Base-by-base conservation (phyloP, 2,113 vertebrate genomes). In the Silurus asotus region DNA sequence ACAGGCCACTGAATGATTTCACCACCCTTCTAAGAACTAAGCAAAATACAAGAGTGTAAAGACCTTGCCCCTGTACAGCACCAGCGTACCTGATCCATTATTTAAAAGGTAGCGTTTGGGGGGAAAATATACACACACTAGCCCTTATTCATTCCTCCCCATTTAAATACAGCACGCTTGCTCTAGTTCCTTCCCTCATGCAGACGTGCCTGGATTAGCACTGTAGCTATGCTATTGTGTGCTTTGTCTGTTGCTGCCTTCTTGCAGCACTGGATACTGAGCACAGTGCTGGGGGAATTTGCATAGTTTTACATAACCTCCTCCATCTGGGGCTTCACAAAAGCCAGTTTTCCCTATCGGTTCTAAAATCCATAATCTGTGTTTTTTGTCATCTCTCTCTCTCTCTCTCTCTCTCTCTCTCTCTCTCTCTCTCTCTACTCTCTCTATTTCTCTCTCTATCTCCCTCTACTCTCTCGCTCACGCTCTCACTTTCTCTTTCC, bases 221-320 rank as follows among this genome's bases (percentile, higher is more conserved):
- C 82, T 84, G 82, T 83, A 67, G 87, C 82, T 86, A 79, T 83
- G 64, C 76, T 67, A 89, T 91, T 91, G 85, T 91, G 87, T 81
- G 89, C 88, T 87, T 84, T 89, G 90, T 91, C 92, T 90, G 89
- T 86, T 88, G 90, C 88, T 84, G 90, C 89, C 90, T 92, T 90
- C 92, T 86, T 74, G 90, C 91, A 89, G 92, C 92, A 90, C 91
- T 93, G 92, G 90, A 92, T 92, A 94, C 92, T 89, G 90, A 93
- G 86, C 90, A 94, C 91, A 90, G 90, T 92, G 86, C 90, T 81
- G 86, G 78, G 45, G 61, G 90, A 79, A 94, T 95, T 94, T 93
- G 90, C 94, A 95, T 95, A 95, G 92, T 93, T 95, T 94, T 94
- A 91, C 93, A 94, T 94, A 93, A 94, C 94, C 92, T 91, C 91